Percentiles rank a stretch among this genome's conserved stretches.
phyloP scores from a whole-genome alignment of 2,888 invertebrate genomes.

The Drosophila pseudotalamancana region DNA sequence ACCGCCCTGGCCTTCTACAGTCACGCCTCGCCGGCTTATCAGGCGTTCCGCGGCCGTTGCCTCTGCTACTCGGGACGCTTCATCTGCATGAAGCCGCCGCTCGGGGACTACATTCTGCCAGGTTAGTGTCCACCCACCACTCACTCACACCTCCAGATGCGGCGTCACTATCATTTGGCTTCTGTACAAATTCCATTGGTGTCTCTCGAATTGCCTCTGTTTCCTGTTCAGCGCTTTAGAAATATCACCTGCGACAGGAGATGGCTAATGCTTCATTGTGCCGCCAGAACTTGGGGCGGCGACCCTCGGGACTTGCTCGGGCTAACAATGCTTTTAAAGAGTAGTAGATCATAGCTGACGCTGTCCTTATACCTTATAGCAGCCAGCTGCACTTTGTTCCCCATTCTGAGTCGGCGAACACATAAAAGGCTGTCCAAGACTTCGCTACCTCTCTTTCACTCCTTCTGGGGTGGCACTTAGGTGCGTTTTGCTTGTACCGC shows the following conservation, averaged over 20 bases:
- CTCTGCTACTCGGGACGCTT: conserved; percentile 96
- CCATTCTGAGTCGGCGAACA: conserved; percentile 27
- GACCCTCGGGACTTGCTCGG: conserved; percentile 11
- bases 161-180: conserved; percentile 52
- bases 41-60: conserved; percentile 94
- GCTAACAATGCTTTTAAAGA: conserved; percentile 26
- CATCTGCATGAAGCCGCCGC: conserved; percentile 94
- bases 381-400: conserved; percentile 41
- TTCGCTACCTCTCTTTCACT: neutral
- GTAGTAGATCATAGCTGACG: conserved; percentile 6
- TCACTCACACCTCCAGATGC: conserved; percentile 30
- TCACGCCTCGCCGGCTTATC: conserved; percentile 95
- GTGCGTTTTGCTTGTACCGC: conserved; percentile 22
- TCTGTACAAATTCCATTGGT: conserved; percentile 27
- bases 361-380: conserved; percentile 29
- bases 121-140: conserved; percentile 66
- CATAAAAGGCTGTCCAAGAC: conserved; percentile 39
- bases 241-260: conserved; percentile 66
- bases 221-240: conserved; percentile 63
- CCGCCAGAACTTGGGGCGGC: neutral
- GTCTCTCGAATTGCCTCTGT: conserved; percentile 7
- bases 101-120: conserved; percentile 86
- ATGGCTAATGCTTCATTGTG: conserved; percentile 31
- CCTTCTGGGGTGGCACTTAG: conserved; percentile 15
- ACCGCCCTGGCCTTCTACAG: conserved; percentile 95